Percentiles rank a stretch among this genome's conserved stretches.
Conservation (phyloP, 1,140 invertebrate genomes). For the Megalopta genalis region DNA sequence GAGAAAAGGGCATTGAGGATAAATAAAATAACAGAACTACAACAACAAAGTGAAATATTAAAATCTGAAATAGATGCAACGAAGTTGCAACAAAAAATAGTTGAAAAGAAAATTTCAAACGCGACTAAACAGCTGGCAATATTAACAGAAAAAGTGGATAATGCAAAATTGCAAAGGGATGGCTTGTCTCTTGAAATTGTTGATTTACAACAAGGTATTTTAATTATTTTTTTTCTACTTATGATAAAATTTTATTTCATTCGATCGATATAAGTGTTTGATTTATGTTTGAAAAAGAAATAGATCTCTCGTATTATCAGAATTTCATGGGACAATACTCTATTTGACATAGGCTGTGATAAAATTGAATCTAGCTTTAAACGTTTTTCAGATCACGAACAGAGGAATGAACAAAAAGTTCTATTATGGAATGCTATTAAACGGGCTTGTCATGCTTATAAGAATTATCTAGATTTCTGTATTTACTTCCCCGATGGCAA, state of each 20-base stretch:
- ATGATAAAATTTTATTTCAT: not conserved
- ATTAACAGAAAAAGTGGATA: constrained; percentile 42
- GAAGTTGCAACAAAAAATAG: constrained; percentile 60
- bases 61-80: constrained; percentile 50
- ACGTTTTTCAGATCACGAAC: constrained; percentile 58
- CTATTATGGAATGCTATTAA: constrained; percentile 68
- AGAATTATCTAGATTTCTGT: constrained; percentile 68
- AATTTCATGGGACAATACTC: not conserved
- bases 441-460: constrained; percentile 66
- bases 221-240: not conserved
- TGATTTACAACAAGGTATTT: constrained; percentile 66
- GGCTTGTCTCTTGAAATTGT: constrained; percentile 61
- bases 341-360: not conserved
- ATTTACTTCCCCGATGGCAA: constrained; percentile 53
- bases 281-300: not conserved
- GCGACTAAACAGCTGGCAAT: constrained; percentile 44
- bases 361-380: not conserved
- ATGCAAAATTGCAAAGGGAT: constrained; percentile 55
- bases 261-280: not conserved
- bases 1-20: constrained; percentile 37
- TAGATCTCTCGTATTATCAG: not conserved
- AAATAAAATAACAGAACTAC: constrained; percentile 48
- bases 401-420: constrained; percentile 50
- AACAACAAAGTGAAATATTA: constrained; percentile 44
- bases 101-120: constrained; percentile 65